Conservation (phyloP, 2,113 vertebrate species). For the Egretta garzetta region DNA sequence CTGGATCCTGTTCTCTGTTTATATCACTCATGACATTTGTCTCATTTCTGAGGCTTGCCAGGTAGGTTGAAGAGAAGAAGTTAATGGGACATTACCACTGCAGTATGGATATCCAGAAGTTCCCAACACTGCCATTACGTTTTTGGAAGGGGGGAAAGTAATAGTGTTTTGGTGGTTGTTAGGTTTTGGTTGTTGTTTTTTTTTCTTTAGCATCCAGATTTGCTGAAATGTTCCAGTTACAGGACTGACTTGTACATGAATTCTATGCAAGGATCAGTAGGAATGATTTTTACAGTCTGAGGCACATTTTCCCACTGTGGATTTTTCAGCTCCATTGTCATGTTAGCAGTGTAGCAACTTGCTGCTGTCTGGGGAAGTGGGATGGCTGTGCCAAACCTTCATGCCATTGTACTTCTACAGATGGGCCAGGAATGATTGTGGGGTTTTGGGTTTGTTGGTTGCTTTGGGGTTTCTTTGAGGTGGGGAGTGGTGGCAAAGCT, state of each 20-base stretch:
- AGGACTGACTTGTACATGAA: background rate
- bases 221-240: background rate
- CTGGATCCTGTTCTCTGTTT: constrained; percentile 21
- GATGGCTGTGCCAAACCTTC: background rate
- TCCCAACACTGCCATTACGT: background rate
- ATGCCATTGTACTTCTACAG: background rate
- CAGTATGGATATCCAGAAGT: background rate
- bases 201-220: background rate
- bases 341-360: background rate
- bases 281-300: background rate
- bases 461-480: no score
- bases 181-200: no score
- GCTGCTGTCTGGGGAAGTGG: background rate
- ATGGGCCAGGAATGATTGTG: background rate
- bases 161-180: background rate
- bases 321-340: background rate
- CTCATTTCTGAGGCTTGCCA: constrained; percentile 14
- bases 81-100: background rate
- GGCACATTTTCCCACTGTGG: background rate
- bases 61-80: background rate
- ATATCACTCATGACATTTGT: background rate
- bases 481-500: background rate
- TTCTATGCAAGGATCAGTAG: background rate
- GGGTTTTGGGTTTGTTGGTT: no score
- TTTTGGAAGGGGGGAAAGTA: background rate